Conservation (phyloP, 2,797 vertebrate species). For the Ciconia nigra region DNA sequence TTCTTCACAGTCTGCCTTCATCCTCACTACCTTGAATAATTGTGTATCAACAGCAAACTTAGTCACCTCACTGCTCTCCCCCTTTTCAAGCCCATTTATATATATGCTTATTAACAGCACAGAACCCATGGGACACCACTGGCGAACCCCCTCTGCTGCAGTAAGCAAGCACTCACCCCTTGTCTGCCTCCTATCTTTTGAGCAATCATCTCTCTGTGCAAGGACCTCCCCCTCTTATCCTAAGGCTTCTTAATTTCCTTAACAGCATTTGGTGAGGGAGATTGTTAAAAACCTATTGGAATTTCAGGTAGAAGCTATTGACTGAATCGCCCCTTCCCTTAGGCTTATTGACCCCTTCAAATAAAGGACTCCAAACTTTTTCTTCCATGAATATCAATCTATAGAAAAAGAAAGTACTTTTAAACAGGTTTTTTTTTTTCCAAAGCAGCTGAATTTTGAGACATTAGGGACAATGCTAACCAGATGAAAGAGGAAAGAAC, state of each 20-base stretch:
- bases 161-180: neutral
- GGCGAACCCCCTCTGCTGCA: neutral
- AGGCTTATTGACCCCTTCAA: neutral
- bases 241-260: neutral
- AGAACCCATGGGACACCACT: neutral
- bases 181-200: neutral
- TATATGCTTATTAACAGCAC: neutral
- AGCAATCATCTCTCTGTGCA: neutral
- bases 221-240: neutral
- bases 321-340: neutral
- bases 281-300: neutral
- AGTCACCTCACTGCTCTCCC: constrained; percentile 30
- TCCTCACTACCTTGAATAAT: constrained; percentile 44
- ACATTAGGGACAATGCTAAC: neutral
- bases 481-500: neutral
- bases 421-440: neutral
- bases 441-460: neutral
- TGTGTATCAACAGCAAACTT: constrained; percentile 17
- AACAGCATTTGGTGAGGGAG: neutral
- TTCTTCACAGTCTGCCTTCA: constrained; percentile 43
- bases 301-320: neutral
- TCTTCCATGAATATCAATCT: neutral
- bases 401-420: neutral
- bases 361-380: neutral
- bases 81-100: neutral